Evolutionary conservation across 2,888 invertebrate genomes (phyloP), one percentile per base, ranked within the genome.

Genomic region (Willowsia nigromaculata): DNA sequence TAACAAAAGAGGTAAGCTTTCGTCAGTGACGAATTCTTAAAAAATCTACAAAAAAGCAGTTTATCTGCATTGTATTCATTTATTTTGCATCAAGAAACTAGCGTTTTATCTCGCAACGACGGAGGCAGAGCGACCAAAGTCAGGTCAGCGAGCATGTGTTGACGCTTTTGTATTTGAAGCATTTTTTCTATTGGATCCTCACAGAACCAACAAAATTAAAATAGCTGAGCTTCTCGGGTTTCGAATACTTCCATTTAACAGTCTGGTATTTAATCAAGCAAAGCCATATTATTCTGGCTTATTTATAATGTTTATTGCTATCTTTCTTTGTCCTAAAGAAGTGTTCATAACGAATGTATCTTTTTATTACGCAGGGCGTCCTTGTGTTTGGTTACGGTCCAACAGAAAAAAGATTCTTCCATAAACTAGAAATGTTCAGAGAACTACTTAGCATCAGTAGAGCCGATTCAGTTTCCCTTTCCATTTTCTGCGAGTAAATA

Each of bases 111-210:
- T n/a, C n/a, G n/a, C n/a, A n/a, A n/a, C 15, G 40, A 27, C 30
- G 82, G 47, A 11, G 27, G 18, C 43, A 65, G 25, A 1, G 40
- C 2, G 4, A 81, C 9, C 30, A 27, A 40, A 37, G 9, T 27
- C 2, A n/a, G 5, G 4, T 68, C 13, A 83, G 0, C n/a, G 13
- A 18, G 22, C n/a, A 6, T 71, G 56, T 22, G 15, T 71, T 37
- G 83, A 53, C 0, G 27, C 53, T 0, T 1, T 84, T n/a, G 56
- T 71, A 1, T 22, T 33, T 25, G 71, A 84, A 33, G 53, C 33
- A 84, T 84, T 71, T 15, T 84, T 84, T 37, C 18, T 71, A 0
- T 25, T 84, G 56, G 71, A 84, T 71, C 56, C 83, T 13, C 83
- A 56, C 3, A 50, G 71, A 53, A 53, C 15, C 0, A 18, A n/a